Evolutionary conservation across 2,797 vertebrate genomes (phyloP).

Genomic region (Tenualosa thibaudeaui): DNA sequence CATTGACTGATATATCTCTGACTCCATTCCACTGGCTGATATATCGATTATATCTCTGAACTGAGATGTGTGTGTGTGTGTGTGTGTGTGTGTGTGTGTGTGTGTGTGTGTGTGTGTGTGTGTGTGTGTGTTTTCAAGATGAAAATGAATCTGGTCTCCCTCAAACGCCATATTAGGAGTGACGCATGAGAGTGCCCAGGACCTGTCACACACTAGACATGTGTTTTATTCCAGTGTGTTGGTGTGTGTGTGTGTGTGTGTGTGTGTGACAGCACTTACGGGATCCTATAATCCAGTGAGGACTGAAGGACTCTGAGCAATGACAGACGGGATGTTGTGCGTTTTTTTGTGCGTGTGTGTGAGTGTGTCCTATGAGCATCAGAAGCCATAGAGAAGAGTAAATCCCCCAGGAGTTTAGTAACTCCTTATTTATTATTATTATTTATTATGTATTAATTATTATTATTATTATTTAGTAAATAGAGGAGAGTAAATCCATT

Average conservation of each 20-base stretch:
- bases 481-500: no score
- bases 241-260: not conserved
- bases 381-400: not conserved
- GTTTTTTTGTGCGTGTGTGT: slow-evolving; percentile 3
- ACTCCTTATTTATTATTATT: no score
- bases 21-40: no score
- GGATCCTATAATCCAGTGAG: not conserved
- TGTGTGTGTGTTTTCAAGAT: not conserved
- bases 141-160: not conserved
- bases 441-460: no score
- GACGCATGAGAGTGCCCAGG: not conserved
- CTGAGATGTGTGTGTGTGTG: not conserved
- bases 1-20: no score
- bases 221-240: not conserved
- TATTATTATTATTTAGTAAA: no score
- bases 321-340: not conserved
- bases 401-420: no score
- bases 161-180: not conserved
- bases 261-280: not conserved
- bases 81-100: not conserved
- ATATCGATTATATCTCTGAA: no score
- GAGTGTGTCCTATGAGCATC: not conserved
- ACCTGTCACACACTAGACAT: not conserved
- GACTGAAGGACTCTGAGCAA: not conserved
- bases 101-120: not conserved